Base-by-base conservation (phyloP, 2,797 vertebrate genomes). In the Mionectes olivaceus region DNA sequence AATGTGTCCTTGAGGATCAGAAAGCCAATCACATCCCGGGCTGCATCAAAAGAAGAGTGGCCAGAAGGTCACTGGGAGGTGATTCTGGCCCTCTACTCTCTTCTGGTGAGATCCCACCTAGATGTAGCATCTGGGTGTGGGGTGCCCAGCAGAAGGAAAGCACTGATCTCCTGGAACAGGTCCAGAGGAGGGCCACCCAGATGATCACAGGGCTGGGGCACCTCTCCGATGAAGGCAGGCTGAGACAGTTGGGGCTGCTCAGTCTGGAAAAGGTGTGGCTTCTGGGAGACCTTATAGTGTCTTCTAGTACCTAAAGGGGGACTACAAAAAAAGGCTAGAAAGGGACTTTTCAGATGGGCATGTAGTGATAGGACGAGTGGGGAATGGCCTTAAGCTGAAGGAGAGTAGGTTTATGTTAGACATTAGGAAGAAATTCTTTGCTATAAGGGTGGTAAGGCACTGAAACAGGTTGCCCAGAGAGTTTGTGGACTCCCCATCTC, bases 1-100 rank as follows among this genome's bases (percentile, higher is more conserved):
- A 23, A 17, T 10, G 24, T 43, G 11, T 0, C 0, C 16, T 37
- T 57, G 16, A 7, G 37, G 24, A 10, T 65, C 32, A 52, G 79
- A 77, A 71, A 70, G 18, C n/a, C 57, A 19, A 22, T 32, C n/a
- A 25, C 22, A 52, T 32, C 39, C 37, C 46, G 39, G 37, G 21
- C 24, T 77, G 50, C 50, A 57, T 23, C 21, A 27, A 52, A 57
- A 77, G 44, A 52, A 70, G 14, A 0, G 0, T 44, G 44, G 17
- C 18, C 64, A 44, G 19, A n/a, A 33, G n/a, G 64, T 22, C 50
- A 46, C 49, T 28, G n/a, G 9, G 43, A n/a, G 19, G 49, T 63
- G n/a, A 70, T 70, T 33, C 71, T 77, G 37, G 24, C 24, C n/a
- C 10, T 83, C n/a, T 27, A 11, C 10, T 76, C 32, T 37, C 23